Evolutionary conservation across 1,140 invertebrate genomes (phyloP).

Genomic region (Phymorhynchus buccinoides): DNA sequence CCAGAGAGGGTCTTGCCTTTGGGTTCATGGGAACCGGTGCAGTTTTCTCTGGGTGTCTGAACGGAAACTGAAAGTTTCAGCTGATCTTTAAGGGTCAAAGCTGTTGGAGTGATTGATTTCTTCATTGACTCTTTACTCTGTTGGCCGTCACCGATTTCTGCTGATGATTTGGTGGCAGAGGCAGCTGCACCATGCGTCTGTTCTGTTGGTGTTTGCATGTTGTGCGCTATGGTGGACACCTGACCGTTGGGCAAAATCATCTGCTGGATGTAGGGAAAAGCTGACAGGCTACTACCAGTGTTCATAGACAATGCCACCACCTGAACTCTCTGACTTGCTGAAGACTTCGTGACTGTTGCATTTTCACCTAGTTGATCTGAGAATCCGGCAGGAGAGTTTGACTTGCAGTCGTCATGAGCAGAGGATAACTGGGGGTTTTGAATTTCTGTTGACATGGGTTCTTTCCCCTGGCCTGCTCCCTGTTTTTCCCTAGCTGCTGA

Average conservation of each 20-base stretch:
- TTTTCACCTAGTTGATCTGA: background rate
- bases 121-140: background rate
- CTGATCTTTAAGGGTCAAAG: background rate
- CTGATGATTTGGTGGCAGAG: background rate
- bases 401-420: background rate
- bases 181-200: background rate
- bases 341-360: background rate
- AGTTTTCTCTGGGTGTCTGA: background rate
- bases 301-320: slow-evolving; percentile 25
- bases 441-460: background rate
- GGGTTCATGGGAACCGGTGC: background rate
- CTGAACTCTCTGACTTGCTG: background rate
- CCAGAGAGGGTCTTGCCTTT: background rate
- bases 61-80: background rate
- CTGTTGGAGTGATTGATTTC: background rate
- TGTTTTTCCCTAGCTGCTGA: background rate
- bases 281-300: slow-evolving; percentile 39
- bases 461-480: background rate
- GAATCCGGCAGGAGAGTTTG: background rate
- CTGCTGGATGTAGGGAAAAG: slow-evolving; percentile 51
- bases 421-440: background rate
- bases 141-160: background rate
- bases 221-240: slow-evolving; percentile 29
- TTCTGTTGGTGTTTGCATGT: background rate
- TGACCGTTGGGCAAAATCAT: slow-evolving; percentile 50